These are phyloP conservation scores for Naso thynnoides DNA, from an alignment of 2,797 vertebrate genomes.

Conservation along the genomic window DNA sequence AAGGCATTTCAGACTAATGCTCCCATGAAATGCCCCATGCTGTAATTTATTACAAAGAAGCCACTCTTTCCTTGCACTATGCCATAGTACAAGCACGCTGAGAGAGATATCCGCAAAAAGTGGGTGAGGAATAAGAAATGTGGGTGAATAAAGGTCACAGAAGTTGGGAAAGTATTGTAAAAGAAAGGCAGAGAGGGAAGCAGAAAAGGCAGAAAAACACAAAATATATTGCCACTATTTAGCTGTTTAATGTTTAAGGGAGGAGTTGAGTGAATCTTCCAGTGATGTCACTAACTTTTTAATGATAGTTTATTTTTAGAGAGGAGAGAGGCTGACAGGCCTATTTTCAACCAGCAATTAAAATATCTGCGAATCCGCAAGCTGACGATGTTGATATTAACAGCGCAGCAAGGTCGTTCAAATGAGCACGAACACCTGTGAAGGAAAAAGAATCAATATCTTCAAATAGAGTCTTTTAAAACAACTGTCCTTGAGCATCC, in stretches of 20 bases:
- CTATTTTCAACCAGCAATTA: not conserved
- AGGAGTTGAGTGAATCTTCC: not conserved
- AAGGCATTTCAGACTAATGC: constrained; percentile 52
- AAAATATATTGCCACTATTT: not conserved
- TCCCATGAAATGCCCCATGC: constrained; percentile 32
- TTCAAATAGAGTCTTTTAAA: constrained; percentile 44
- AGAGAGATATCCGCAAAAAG: constrained; percentile 17
- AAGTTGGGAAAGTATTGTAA: not conserved
- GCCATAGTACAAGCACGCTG: constrained; percentile 19
- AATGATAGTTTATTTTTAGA: not conserved
- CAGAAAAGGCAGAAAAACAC: not conserved
- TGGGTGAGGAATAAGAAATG: constrained; percentile 36
- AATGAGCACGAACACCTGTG: constrained; percentile 12
- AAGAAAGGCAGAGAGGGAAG: not conserved
- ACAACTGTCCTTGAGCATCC: constrained; percentile 44
- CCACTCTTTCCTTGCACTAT: constrained; percentile 26
- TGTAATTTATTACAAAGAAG: constrained; percentile 52
- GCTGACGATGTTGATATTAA: constrained; percentile 2
- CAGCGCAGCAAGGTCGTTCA: constrained; percentile 25
- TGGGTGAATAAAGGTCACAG: constrained; percentile 32
- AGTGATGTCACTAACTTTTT: not conserved
- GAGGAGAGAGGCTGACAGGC: not conserved
- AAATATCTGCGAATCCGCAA: constrained; percentile 8
- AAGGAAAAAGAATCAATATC: constrained; percentile 45
- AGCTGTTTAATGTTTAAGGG: not conserved